A percentile compares a stretch with the other conserved stretches of the same genome.
Conservation (phyloP, 2,888 invertebrate species). For the Leptopterna dolabrata region DNA sequence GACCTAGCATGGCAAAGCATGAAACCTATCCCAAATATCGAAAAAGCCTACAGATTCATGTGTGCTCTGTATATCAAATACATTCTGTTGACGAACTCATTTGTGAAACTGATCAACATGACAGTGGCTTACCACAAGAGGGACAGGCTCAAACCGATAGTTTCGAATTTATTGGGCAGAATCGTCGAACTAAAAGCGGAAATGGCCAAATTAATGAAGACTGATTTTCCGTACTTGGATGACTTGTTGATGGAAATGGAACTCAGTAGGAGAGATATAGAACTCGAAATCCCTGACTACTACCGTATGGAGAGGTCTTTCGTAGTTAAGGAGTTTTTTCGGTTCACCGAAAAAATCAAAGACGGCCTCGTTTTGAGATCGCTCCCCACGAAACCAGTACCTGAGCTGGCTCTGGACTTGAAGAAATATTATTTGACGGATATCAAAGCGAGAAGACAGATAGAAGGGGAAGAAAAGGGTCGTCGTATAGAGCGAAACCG, state of each 20-base stretch:
- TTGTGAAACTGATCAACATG: slow-evolving; percentile 37
- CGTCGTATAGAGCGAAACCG: neutral
- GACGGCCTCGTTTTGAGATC: slow-evolving; percentile 28
- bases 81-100: slow-evolving; percentile 36
- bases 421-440: slow-evolving; percentile 13
- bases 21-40: neutral
- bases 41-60: slow-evolving; percentile 20
- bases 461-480: slow-evolving; percentile 25
- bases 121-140: slow-evolving; percentile 30
- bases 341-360: slow-evolving; percentile 42
- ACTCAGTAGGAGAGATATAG: slow-evolving; percentile 21
- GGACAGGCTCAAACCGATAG: slow-evolving; percentile 26
- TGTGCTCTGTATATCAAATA: slow-evolving; percentile 19
- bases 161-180: slow-evolving; percentile 9
- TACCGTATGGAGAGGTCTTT: slow-evolving; percentile 31
- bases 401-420: slow-evolving; percentile 20
- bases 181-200: slow-evolving; percentile 36
- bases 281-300: slow-evolving; percentile 32
- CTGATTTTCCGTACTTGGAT: slow-evolving; percentile 23
- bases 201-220: slow-evolving; percentile 35
- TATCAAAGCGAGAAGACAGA: neutral
- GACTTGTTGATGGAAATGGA: slow-evolving; percentile 23
- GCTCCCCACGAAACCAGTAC: slow-evolving; percentile 32
- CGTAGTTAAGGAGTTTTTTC: slow-evolving; percentile 32
- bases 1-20: slow-evolving; percentile 12